Percentiles rank a stretch among this genome's conserved stretches.
These are phyloP conservation scores for Drosophila diplacantha DNA, from an alignment of 2,888 invertebrate genomes.

Conservation along the genomic window DNA sequence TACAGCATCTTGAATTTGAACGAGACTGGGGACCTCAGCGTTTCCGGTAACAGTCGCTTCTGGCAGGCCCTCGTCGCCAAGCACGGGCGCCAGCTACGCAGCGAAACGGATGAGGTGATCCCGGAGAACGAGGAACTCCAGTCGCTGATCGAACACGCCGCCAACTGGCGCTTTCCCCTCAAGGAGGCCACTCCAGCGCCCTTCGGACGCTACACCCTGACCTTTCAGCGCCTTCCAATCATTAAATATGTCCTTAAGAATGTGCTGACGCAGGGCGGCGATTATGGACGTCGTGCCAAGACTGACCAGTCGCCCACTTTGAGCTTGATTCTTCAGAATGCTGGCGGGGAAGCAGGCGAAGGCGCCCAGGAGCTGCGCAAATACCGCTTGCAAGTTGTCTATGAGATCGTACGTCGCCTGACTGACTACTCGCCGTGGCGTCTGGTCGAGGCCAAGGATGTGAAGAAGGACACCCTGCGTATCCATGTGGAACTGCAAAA, in stretches of 20 bases:
- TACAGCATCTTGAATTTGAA: conserved; percentile 80
- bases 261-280: conserved; percentile 41
- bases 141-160: conserved; percentile 44
- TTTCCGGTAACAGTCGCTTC: conserved; percentile 80
- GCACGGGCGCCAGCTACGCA: conserved; percentile 38
- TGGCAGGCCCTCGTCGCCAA: conserved; percentile 79
- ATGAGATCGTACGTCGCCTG: conserved; percentile 54
- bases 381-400: conserved; percentile 60
- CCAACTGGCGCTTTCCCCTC: conserved; percentile 62
- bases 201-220: conserved; percentile 62
- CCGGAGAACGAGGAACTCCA: conserved; percentile 19
- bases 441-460: conserved; percentile 23
- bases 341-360: neutral
- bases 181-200: conserved; percentile 27
- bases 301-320: conserved; percentile 9
- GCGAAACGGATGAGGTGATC: conserved; percentile 17
- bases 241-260: conserved; percentile 48
- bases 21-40: conserved; percentile 81
- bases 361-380: conserved; percentile 46
- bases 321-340: conserved; percentile 1
- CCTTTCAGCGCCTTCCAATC: conserved; percentile 54
- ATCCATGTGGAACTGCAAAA: conserved; percentile 48
- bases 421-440: conserved; percentile 61
- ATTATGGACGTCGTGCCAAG: conserved; percentile 34
- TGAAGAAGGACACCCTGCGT: conserved; percentile 25